Base-by-base conservation (phyloP, 2,113 vertebrate species). In the Crocuta crocuta region DNA sequence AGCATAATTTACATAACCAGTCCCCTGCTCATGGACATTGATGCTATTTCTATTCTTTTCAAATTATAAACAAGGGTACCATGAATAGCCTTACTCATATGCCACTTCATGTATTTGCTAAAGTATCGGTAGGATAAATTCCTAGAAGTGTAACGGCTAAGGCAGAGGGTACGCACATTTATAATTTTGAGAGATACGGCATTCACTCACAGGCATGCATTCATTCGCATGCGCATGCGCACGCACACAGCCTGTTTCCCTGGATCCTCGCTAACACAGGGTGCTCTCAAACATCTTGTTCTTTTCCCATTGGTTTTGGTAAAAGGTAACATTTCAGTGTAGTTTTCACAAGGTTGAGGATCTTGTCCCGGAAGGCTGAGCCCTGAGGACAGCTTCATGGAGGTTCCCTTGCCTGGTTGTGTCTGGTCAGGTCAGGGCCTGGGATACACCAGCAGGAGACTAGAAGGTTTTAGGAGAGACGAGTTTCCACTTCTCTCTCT, bases 31-130 rank as follows among this genome's bases (percentile, higher is more conserved):
- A 76, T 10, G 23, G 65, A 79, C 19, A 15, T 19, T 58, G 73
- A 92, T 16, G 26, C 68, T 61, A 58, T 71, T 86, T 70, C 85
- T 21, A 55, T 53, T 88, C 63, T 94, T 84, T 91, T 87, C n/a
- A 58, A 55, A 45, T 53, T 71, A 76, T 33, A 96, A 94, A 58
- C 6, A 82, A 95, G 39, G 39, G 45, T 70, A 4, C 35, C 15
- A 4, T 13, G 65, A 86, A 45, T 15, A 84, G 33, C 16, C 53
- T 83, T 74, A 71, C 2, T 21, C 33, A 55, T 35, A 35, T 58
- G 8, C 76, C 13, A 73, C 55, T 79, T 82, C 19, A 16, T 4
- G 12, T 70, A 84, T 65, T 76, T 88, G 58, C 58, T 61, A 31
- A 85, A 81, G 23, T 66, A 86, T 55, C 16, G 39, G 12, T 5